Base-by-base conservation (phyloP, 2,797 vertebrate species). In the Chromobotia macracanthus region DNA sequence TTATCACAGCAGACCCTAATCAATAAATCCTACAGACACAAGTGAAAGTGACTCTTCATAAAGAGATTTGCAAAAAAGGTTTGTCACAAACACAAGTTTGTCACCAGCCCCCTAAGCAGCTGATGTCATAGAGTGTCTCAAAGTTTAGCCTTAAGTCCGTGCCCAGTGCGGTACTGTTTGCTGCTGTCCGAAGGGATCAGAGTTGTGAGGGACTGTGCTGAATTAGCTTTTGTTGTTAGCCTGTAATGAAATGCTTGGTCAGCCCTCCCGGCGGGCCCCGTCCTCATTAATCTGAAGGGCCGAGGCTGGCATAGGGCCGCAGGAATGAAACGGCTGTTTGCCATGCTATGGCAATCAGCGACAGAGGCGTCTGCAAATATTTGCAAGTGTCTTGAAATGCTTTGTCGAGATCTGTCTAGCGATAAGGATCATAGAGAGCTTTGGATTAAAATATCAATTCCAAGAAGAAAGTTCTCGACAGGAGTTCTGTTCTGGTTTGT, bases 161-260 rank as follows among this genome's bases (percentile, higher is more conserved):
- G 25, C 50, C 71, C 63, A 48, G 64, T 46, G 80, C 44, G 2
- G 46, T 46, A 51, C 11, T 58, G 35, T 63, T n/a, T n/a, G n/a
- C n/a, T n/a, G n/a, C n/a, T 61, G 51, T 79, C 66, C 12, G n/a
- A 46, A 28, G 48, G 53, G 77, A 73, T 56, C 31, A 44, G 60
- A 46, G 60, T 44, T 74, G 15, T 55, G 50, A 25, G 72, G n/a
- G 38, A 35, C 63, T 60, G 61, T 75, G 71, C 79, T 79, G 71
- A 67, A 80, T 78, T 68, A 55, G 65, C 73, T 60, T 82, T 75
- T 77, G 71, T 77, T 68, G 55, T 75, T 74, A 76, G 66, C 72
- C 28, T 69, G 31, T 82, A 84, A 82, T 79, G 77, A 78, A 82
- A 85, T 87, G 81, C 81, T 80, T 80, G 79, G 78, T 82, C 86